phyloP scores from a whole-genome alignment of 2,113 vertebrate species.

The Thamnaconus septentrionalis region DNA sequence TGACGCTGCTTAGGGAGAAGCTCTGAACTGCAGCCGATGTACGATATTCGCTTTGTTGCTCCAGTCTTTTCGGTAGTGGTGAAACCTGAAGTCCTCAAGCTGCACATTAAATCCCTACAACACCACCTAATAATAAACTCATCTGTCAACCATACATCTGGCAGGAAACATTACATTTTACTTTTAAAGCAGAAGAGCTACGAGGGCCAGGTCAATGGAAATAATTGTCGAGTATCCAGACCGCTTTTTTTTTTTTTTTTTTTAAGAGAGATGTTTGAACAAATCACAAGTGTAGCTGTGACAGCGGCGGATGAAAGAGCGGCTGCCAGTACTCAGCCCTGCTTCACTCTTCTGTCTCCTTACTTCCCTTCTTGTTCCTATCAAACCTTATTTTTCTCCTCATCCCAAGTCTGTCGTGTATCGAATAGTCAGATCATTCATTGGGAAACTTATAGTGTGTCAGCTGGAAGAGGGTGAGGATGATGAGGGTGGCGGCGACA shows the following conservation, averaged over 20 bases:
- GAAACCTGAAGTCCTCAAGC: no score
- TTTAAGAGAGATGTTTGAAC: conserved; percentile 71
- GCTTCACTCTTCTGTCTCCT: conserved; percentile 66
- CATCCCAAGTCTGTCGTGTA: conserved; percentile 64
- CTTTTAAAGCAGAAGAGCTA: conserved; percentile 44
- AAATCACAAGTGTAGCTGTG: conserved; percentile 69
- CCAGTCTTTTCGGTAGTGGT: no score
- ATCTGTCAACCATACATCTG: no score
- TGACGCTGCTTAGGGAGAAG: conserved; percentile 5
- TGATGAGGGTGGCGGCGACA: no score
- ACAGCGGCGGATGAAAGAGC: conserved; percentile 82
- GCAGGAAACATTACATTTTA: conserved; percentile 3
- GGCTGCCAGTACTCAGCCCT: conserved; percentile 76
- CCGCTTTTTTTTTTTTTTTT: conserved; percentile 35
- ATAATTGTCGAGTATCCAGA: conserved; percentile 67
- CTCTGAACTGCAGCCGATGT: not conserved
- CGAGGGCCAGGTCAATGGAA: conserved; percentile 58
- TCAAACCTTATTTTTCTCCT: conserved; percentile 12
- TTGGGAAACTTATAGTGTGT: conserved; percentile 63
- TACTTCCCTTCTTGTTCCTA: conserved; percentile 32
- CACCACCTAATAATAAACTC: no score
- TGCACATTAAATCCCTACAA: no score
- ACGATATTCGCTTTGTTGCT: no score
- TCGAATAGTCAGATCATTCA: conserved; percentile 71
- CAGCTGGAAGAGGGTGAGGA: no score